Percentiles rank a stretch among this genome's conserved stretches.
Evolutionary conservation across 2,888 invertebrate genomes (phyloP).

Genomic region (Glyphotaelius pellucidus): DNA sequence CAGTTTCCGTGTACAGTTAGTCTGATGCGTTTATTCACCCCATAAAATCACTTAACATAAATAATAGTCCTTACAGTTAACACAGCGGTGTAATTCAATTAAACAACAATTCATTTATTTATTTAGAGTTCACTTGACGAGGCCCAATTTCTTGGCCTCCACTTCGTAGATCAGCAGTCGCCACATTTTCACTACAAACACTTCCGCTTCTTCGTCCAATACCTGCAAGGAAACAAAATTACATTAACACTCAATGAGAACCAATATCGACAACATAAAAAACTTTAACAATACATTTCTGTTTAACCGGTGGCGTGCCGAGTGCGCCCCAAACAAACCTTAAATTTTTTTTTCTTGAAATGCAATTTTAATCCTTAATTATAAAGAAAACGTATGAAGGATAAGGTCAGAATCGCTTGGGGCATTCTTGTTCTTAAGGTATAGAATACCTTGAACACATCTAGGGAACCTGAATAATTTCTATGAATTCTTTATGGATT

Average conservation of each 20-base stretch:
- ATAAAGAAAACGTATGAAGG: no score
- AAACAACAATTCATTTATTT: constrained; percentile 4
- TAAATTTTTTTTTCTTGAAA: no score
- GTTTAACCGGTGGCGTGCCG: no score
- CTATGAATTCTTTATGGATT: no score
- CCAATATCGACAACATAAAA: no score
- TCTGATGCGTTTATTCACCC: neutral
- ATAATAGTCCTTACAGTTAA: constrained; percentile 13
- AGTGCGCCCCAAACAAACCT: no score
- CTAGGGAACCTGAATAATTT: no score
- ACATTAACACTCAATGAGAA: neutral
- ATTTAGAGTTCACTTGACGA: constrained; percentile 69
- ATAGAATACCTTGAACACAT: no score
- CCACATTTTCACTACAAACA: constrained; percentile 99
- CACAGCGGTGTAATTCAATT: constrained; percentile 7
- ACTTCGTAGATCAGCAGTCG: constrained; percentile 99
- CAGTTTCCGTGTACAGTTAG: neutral
- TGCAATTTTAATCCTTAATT: no score
- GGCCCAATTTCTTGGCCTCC: constrained; percentile 97
- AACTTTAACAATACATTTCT: no score
- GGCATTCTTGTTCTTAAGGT: no score
- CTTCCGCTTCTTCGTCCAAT: constrained; percentile 99
- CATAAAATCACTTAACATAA: neutral
- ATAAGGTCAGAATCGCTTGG: no score
- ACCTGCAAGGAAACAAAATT: constrained; percentile 80